Percentiles rank a stretch among this genome's conserved stretches.
Conservation (phyloP, 2,113 vertebrate species). For the Tragelaphus scriptus region DNA sequence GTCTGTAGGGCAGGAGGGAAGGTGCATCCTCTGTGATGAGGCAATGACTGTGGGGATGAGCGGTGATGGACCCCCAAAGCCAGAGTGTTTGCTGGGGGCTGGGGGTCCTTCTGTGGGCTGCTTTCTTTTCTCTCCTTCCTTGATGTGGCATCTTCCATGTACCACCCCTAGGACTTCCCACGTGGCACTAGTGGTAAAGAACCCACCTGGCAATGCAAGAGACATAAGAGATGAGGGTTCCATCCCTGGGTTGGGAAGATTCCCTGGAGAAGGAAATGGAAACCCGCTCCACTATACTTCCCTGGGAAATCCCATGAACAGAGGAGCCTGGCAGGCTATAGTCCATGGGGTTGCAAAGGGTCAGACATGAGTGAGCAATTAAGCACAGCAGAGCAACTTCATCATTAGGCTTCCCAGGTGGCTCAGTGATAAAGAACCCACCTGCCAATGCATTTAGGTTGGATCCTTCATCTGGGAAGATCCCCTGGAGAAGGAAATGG, state of each 20-base stretch:
- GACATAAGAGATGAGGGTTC: not conserved
- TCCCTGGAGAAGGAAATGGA: not conserved
- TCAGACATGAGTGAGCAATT: not conserved
- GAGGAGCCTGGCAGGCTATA: not conserved
- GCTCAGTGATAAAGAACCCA: not conserved
- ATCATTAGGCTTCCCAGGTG: not conserved
- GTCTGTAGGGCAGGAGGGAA: not conserved
- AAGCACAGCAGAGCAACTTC: not conserved
- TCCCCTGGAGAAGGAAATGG: not conserved
- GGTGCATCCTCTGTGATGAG: not conserved
- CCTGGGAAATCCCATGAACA: not conserved
- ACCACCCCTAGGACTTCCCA: not conserved
- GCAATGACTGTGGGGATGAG: not conserved
- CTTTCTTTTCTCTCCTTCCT: not conserved
- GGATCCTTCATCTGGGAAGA: not conserved
- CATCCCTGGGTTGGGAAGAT: not conserved
- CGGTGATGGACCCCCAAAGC: not conserved
- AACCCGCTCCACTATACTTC: not conserved
- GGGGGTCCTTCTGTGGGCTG: not conserved
- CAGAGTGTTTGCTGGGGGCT: not conserved
- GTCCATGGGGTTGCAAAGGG: not conserved
- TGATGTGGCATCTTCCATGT: not conserved
- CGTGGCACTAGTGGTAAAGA: not conserved
- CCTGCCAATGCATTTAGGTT: not conserved
- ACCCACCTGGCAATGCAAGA: not conserved